phyloP scores from a whole-genome alignment of 1,140 invertebrate genomes.

The Ceratina calcarata region DNA sequence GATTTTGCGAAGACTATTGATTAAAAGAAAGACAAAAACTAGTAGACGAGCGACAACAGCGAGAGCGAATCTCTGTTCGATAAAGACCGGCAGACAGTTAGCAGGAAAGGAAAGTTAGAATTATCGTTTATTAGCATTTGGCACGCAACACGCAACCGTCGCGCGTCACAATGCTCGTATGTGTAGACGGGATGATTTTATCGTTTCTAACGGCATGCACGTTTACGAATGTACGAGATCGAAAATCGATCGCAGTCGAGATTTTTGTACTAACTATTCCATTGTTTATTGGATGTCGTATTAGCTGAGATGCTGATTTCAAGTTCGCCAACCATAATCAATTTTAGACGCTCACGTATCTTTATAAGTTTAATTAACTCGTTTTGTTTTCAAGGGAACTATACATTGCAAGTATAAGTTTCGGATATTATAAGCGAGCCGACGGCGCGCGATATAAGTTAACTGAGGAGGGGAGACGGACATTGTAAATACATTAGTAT shows the following conservation, averaged over 20 bases:
- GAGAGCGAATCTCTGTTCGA: not conserved
- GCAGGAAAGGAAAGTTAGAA: not conserved
- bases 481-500: constrained; percentile 46
- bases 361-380: constrained; percentile 45
- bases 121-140: not conserved
- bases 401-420: constrained; percentile 6
- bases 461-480: not conserved
- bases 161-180: too few species aligned
- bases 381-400: constrained; percentile 13
- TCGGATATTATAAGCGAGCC: constrained; percentile 4
- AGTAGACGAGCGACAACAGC: not conserved
- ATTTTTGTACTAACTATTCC: not conserved
- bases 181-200: not conserved
- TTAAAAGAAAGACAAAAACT: not conserved
- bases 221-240: not conserved
- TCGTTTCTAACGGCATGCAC: not conserved
- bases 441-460: constrained; percentile 15
- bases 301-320: too few species aligned
- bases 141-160: too few species aligned
- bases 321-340: constrained; percentile 17
- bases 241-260: not conserved
- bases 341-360: constrained; percentile 28
- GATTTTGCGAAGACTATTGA: not conserved
- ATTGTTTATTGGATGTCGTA: too few species aligned
- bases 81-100: not conserved